Evolutionary conservation across 2,888 invertebrate genomes (phyloP).

Genomic region (Drosophila fulvimacula): DNA sequence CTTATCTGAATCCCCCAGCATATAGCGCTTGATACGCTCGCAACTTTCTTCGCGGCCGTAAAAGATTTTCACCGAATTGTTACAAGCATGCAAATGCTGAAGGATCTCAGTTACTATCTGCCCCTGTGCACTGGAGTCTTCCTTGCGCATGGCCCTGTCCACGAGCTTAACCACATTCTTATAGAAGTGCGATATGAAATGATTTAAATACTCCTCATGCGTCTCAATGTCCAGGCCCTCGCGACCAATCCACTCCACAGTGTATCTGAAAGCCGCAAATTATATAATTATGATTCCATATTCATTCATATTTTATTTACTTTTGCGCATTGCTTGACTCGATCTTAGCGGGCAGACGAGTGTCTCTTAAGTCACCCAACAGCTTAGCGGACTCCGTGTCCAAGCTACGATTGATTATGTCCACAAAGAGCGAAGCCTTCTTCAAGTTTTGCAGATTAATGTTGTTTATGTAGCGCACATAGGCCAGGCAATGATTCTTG

Average conservation of each 20-base stretch:
- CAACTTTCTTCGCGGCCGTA: conserved; percentile 96
- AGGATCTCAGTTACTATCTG: conserved; percentile 97
- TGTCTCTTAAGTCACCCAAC: conserved; percentile 94
- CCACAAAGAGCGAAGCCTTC: conserved; percentile 97
- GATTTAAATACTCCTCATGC: conserved; percentile 96
- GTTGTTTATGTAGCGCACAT: conserved; percentile 97
- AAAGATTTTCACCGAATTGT: conserved; percentile 96
- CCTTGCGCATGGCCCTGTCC: conserved; percentile 97
- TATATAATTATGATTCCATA: not conserved
- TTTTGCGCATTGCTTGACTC: conserved; percentile 95
- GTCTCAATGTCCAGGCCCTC: conserved; percentile 97
- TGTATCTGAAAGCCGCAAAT: conserved; percentile 88
- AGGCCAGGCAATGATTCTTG: conserved; percentile 97
- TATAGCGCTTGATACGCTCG: conserved; percentile 91
- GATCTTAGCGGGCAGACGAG: conserved; percentile 94
- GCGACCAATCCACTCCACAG: conserved; percentile 98
- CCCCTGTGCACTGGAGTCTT: conserved; percentile 96
- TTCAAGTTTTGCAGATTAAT: conserved; percentile 97
- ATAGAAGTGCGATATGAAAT: conserved; percentile 97
- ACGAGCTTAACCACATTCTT: conserved; percentile 96
- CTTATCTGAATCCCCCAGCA: conserved; percentile 93
- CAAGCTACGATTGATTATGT: conserved; percentile 95
- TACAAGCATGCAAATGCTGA: conserved; percentile 97
- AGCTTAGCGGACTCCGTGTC: conserved; percentile 97
- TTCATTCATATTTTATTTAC: conserved; percentile 85